Percentiles rank a stretch among this genome's conserved stretches.
These are phyloP conservation scores for Osmerus mordax DNA, from an alignment of 2,113 vertebrate genomes.

Conservation along the genomic window DNA sequence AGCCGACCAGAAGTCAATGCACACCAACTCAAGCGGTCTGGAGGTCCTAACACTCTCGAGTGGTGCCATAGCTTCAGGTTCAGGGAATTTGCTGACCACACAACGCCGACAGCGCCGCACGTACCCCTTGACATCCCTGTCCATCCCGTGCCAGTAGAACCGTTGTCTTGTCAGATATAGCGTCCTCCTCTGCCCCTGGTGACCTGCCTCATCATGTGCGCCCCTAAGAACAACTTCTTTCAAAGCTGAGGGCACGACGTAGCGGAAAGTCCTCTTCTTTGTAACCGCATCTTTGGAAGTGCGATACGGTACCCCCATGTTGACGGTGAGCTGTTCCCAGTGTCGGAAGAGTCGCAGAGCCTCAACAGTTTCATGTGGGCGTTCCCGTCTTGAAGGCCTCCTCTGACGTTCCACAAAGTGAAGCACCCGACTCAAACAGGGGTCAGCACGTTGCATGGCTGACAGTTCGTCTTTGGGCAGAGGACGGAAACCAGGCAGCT, in stretches of 20 bases:
- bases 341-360: background rate
- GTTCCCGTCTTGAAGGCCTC: background rate
- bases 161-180: background rate
- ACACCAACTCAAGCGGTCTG: slow-evolving; percentile 5
- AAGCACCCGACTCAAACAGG: background rate
- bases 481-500: background rate
- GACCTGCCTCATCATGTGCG: slow-evolving; percentile 19
- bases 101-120: background rate
- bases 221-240: background rate
- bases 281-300: background rate
- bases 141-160: slow-evolving; percentile 20
- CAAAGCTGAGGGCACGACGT: background rate
- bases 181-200: slow-evolving; percentile 17
- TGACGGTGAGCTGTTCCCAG: background rate
- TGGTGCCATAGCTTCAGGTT: background rate
- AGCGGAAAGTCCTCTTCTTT: slow-evolving; percentile 1
- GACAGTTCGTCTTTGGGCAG: background rate
- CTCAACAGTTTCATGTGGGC: background rate
- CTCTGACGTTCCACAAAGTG: background rate
- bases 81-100: background rate
- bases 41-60: slow-evolving; percentile 2
- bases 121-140: background rate
- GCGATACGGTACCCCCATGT: background rate
- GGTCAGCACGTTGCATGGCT: background rate
- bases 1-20: slow-evolving; percentile 10